Conservation (phyloP, 2,797 vertebrate species). For the Anisognathus igniventris region DNA sequence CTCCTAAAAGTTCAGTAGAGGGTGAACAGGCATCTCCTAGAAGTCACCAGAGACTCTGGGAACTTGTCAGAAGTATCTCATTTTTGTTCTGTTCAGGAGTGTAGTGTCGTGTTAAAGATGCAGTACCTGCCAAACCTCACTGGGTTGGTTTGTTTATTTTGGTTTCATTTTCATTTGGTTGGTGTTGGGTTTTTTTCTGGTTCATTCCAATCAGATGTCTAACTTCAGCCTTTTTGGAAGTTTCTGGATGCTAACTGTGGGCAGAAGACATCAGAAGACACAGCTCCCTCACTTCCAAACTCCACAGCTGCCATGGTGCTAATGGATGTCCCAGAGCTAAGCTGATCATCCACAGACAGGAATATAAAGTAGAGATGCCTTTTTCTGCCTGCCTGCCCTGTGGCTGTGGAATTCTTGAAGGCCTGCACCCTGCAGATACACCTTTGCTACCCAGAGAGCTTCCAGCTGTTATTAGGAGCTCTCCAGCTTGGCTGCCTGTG, state of each 20-base stretch:
- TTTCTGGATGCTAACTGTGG: not conserved
- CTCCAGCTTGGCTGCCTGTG: not conserved
- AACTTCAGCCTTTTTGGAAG: not conserved
- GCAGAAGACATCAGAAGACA: not conserved
- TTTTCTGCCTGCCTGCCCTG: not conserved
- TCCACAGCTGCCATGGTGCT: not conserved
- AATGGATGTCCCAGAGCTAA: not conserved
- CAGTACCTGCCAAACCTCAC: not conserved
- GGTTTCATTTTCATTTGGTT: not conserved
- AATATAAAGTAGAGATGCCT: not conserved
- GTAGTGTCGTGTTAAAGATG: not conserved
- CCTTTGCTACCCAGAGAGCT: not conserved
- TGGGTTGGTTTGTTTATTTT: not conserved
- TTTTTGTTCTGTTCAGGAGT: not conserved
- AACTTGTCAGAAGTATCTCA: not conserved
- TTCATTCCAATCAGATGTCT: not conserved
- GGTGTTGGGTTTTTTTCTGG: not conserved
- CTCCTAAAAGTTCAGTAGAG: not conserved
- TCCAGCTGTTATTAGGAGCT: not conserved
- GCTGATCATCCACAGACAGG: rapidly evolving
- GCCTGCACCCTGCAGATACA: not conserved
- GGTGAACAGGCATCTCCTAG: not conserved
- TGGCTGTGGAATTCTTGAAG: not conserved
- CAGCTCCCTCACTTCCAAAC: not conserved
- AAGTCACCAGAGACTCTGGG: not conserved